A percentile compares a stretch with the other conserved stretches of the same genome.
phyloP scores from a whole-genome alignment of 2,797 vertebrate species.

The Margarornis squamiger region DNA sequence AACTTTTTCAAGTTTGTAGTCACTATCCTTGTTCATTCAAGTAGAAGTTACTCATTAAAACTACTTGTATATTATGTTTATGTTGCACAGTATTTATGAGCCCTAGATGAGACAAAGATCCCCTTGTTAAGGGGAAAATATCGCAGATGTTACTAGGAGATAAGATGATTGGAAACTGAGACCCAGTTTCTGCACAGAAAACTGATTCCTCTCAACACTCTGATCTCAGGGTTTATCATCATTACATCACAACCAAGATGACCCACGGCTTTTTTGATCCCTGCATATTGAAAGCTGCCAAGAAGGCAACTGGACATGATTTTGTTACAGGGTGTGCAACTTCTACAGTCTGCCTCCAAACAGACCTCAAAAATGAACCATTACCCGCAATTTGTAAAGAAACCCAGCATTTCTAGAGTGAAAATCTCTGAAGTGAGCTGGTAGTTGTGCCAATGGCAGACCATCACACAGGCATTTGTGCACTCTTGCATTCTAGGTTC shows the following conservation, averaged over 20 bases:
- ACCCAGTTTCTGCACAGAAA: neutral
- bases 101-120: neutral
- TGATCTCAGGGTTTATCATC: neutral
- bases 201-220: neutral
- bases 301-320: neutral
- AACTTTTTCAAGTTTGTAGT: neutral
- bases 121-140: neutral
- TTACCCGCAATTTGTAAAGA: neutral
- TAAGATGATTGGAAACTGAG: neutral
- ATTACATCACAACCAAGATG: neutral
- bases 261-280: accelerated
- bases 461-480: neutral
- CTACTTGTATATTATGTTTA: neutral
- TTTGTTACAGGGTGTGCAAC: neutral
- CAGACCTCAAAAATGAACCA: neutral
- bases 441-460: neutral
- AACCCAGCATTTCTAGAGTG: neutral
- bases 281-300: neutral
- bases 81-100: neutral
- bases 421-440: neutral
- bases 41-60: neutral
- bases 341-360: neutral
- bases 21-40: neutral
- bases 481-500: neutral
- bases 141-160: neutral